phyloP scores from a whole-genome alignment of 2,113 vertebrate genomes.

The Oreochromis tanganicae region DNA sequence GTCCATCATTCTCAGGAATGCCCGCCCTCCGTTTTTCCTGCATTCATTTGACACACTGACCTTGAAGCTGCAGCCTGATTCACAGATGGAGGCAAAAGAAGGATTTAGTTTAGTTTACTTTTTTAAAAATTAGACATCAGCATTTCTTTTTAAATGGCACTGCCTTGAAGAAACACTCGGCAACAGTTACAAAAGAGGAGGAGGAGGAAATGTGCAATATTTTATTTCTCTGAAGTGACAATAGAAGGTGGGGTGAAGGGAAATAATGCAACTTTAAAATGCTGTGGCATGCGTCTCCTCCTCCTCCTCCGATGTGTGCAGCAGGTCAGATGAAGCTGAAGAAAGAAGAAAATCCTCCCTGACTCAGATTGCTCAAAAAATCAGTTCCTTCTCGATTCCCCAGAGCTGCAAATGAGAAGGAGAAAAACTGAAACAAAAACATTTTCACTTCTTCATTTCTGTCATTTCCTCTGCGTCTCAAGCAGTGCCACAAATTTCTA shows the following conservation, averaged over 20 bases:
- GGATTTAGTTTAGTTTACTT: rapidly evolving
- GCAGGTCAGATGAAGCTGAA: not conserved
- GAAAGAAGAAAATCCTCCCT: not conserved
- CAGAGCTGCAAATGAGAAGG: not conserved
- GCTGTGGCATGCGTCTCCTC: rapidly evolving
- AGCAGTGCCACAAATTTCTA: not conserved
- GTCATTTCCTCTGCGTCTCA: not conserved
- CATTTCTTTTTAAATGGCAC: not conserved
- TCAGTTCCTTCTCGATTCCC: not conserved
- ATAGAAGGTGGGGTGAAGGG: not conserved
- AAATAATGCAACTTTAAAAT: not conserved
- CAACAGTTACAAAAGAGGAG: not conserved
- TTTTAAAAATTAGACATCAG: not conserved
- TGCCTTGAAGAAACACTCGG: not conserved
- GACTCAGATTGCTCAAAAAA: not conserved
- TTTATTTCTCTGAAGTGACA: not conserved
- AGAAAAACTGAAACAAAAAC: not conserved
- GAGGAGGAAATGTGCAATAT: not conserved
- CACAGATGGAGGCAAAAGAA: rapidly evolving
- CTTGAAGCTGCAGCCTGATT: not conserved
- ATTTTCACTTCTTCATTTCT: not conserved
- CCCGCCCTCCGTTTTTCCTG: rapidly evolving
- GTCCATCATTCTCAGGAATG: not conserved
- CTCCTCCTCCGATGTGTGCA: not conserved
- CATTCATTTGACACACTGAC: not conserved